Percentiles rank a stretch among this genome's conserved stretches.
These are phyloP conservation scores for Galaxias olidus DNA, from an alignment of 2,797 vertebrate genomes.

Conservation along the genomic window DNA sequence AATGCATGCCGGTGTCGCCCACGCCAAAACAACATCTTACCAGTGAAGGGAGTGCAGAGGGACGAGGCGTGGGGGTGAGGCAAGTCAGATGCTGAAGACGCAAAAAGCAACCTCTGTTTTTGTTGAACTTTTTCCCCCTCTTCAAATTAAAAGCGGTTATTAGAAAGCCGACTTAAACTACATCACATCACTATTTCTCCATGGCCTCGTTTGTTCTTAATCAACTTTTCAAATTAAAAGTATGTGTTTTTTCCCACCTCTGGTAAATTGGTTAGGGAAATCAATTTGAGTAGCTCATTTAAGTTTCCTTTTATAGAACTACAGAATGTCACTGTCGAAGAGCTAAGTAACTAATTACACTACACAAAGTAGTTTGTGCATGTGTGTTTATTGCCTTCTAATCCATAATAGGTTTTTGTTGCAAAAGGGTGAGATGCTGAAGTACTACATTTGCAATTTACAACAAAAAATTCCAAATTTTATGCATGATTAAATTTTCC, in stretches of 20 bases:
- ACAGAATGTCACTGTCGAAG: conserved; percentile 42
- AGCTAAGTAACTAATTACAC: conserved; percentile 48
- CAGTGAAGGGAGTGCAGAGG: conserved; percentile 17
- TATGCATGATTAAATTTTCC: not conserved
- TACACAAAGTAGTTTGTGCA: conserved; percentile 25
- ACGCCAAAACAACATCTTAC: conserved; percentile 41
- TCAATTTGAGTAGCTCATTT: conserved; percentile 60
- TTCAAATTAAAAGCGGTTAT: conserved; percentile 20
- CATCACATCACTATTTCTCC: conserved; percentile 34
- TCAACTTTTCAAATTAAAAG: conserved; percentile 53
- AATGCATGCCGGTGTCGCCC: conserved; percentile 39
- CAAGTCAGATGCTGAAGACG: conserved; percentile 8
- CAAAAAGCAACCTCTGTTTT: conserved; percentile 15
- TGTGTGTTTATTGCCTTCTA: conserved; percentile 20
- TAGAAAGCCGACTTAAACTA: conserved; percentile 24
- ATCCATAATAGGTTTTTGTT: not conserved
- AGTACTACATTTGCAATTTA: too few species aligned
- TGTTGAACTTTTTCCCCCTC: conserved; percentile 4
- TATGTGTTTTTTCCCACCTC: conserved; percentile 44
- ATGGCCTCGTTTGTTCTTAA: conserved; percentile 55
- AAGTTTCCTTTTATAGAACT: conserved; percentile 51
- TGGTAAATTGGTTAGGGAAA: conserved; percentile 57
- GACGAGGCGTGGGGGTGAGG: conserved; percentile 4
- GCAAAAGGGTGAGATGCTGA: not conserved
- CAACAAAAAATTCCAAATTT: too few species aligned